Base-by-base conservation (phyloP, 2,888 invertebrate genomes). In the Drosophila paramelanica region DNA sequence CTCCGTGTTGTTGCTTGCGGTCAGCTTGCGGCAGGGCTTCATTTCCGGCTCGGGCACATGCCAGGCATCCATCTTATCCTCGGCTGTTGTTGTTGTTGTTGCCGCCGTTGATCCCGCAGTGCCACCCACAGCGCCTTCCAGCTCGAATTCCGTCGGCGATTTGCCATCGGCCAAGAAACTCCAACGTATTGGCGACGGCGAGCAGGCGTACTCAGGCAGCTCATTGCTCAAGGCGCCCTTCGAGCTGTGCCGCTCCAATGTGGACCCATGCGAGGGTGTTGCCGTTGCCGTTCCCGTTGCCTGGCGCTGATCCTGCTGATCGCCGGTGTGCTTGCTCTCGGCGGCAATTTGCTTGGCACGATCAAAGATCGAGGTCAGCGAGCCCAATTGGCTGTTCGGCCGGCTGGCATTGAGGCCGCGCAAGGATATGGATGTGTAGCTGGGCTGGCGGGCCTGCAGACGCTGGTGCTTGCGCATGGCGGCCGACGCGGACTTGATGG, bases 171-270 rank as follows among this genome's bases (percentile, higher is more conserved):
- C 92, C 38, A 92, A 72, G 65, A 92, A 93, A 51, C 92, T 92
- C 93, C 93, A 93, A 68, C 92, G 91, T 41, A 93, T 92, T 50
- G 92, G 92, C 33, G 93, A 93, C 5, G 93, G 92, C 8, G 92
- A 92, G 67, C 92, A 92, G 27, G 92, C 92, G 67, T 92, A 92
- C 36, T 92, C 92, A 7, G 92, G 92, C 60, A 92, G 79, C 51
- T 92, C 91, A 64, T 89, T 90, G 76, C 90, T 89, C 41, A 90
- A 71, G 8, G 90, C 86, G 25, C 91, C 92, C 66, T 92, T 92
- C 38, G 91, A 92, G 49, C 89, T 85, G 60, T 91, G 91, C 3
- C 91, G 77, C 73, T 92, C 91, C 65, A 92, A 85, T 8, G 92
- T 92, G 20, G 84, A 87, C 5, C 83, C 71, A 6, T 14, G 90